phyloP scores from a whole-genome alignment of 2,888 invertebrate genomes.

The Formica aserva region DNA sequence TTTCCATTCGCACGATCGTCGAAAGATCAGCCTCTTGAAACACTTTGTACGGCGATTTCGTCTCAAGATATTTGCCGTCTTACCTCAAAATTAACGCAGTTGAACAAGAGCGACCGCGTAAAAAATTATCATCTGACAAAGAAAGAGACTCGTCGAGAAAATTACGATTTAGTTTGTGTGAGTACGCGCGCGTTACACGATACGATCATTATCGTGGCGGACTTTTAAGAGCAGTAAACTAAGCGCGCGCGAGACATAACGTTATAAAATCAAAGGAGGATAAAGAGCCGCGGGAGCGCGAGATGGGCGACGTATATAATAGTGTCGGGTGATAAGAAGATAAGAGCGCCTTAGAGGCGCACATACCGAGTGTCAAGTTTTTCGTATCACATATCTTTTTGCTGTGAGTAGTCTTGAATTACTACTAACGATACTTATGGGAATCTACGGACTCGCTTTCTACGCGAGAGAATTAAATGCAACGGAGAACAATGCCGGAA shows the following conservation, averaged over 20 bases:
- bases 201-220: conserved; percentile 41
- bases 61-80: background rate
- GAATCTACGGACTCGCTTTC: conserved; percentile 50
- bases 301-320: conserved; percentile 34
- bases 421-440: conserved; percentile 61
- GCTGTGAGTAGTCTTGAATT: conserved; percentile 62
- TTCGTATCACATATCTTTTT: conserved; percentile 61
- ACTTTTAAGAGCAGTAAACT: conserved; percentile 26
- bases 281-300: conserved; percentile 47
- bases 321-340: conserved; percentile 65
- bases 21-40: conserved; percentile 3
- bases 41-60: conserved; percentile 9
- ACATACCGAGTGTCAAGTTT: conserved; percentile 67
- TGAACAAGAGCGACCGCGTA: background rate
- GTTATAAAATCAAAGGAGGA: conserved; percentile 34
- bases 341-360: conserved; percentile 54
- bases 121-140: background rate
- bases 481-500: conserved; percentile 26
- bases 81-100: conserved; percentile 4
- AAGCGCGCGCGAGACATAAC: conserved; percentile 29
- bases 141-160: conserved; percentile 2
- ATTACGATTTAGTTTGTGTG: conserved; percentile 9
- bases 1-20: conserved; percentile 34
- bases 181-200: conserved; percentile 37
- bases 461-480: conserved; percentile 26